Evolutionary conservation across 2,888 invertebrate genomes (phyloP), one percentile per base, ranked within the genome.

Genomic region (Hyposoter didymator): DNA sequence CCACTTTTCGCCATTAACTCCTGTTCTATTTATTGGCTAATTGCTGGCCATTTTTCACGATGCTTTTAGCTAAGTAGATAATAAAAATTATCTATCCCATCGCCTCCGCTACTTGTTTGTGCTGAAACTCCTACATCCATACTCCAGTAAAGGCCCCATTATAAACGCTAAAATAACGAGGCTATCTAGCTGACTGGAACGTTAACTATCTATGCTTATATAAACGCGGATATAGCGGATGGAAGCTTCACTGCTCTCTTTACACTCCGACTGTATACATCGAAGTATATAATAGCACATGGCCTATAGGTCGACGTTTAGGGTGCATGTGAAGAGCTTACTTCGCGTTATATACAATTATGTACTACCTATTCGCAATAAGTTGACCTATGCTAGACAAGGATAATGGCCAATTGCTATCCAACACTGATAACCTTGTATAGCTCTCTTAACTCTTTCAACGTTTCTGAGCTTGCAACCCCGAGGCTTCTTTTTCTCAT

Each of bases 21-120:
- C 70, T 35, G 62, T 22, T 73, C 88, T 88, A 86, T 90, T 90
- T 90, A 90, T 90, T 87, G 88, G 89, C 87, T 90, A 90, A 90
- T 90, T 90, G 89, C 88, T 43, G 32, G 73, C 82, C 87, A 89
- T 90, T 89, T 89, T 90, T 88, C 82, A 85, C 87, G 88, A 87
- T 89, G 90, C 90, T 90, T 89, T 90, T 89, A 90, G 88, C 89
- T 81, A 87, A 88, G 87, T 87, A 86, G 90, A 89, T 89, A 88
- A 89, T 89, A 89, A 90, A 89, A 88, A 86, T 59, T 64, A 82
- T 75, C 39, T 72, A 76, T 32, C 22, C 32, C 45, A 45, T 28
- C 49, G 49, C 39, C 67, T 43, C 45, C 28, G 59, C 52, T 19
- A 69, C 39, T 78, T 69, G 45, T 70, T 72, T 22, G 84, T 32